Percentiles rank a stretch among this genome's conserved stretches.
These are phyloP conservation scores for Tinea trinotella DNA, from an alignment of 2,888 invertebrate species.

Conservation along the genomic window DNA sequence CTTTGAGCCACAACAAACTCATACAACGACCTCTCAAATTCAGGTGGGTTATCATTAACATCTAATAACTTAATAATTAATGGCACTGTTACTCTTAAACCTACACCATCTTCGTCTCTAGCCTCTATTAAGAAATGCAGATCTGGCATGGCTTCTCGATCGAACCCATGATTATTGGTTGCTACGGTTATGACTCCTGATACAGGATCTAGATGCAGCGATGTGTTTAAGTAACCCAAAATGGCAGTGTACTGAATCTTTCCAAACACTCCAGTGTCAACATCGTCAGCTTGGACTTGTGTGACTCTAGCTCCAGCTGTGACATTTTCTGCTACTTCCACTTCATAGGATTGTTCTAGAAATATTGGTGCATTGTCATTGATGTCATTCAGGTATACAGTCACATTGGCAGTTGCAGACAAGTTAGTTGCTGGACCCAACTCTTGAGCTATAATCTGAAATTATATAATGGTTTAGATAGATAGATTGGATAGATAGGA, in stretches of 20 bases:
- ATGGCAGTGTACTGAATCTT: constrained; percentile 84
- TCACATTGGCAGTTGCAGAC: constrained; percentile 81
- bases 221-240: constrained; percentile 83
- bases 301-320: constrained; percentile 80
- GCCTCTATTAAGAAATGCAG: constrained; percentile 89
- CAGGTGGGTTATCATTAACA: constrained; percentile 90
- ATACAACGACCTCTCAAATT: constrained; percentile 84
- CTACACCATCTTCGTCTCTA: constrained; percentile 87
- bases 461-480: constrained; percentile 9
- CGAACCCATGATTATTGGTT: constrained; percentile 81
- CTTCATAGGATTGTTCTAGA: constrained; percentile 78
- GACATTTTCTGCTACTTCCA: constrained; percentile 85
- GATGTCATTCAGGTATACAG: constrained; percentile 85
- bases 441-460: constrained; percentile 85
- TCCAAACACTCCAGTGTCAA: constrained; percentile 84
- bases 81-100: constrained; percentile 81
- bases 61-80: constrained; percentile 82
- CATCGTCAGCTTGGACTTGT: constrained; percentile 86
- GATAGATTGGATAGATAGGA: too few species aligned
- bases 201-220: constrained; percentile 82
- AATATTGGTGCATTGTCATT: constrained; percentile 93
- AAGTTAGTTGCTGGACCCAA: constrained; percentile 82
- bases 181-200: constrained; percentile 87
- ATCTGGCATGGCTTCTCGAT: constrained; percentile 85
- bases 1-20: constrained; percentile 85